Conservation (phyloP, 2,113 vertebrate species). For the Bettongia penicillata region DNA sequence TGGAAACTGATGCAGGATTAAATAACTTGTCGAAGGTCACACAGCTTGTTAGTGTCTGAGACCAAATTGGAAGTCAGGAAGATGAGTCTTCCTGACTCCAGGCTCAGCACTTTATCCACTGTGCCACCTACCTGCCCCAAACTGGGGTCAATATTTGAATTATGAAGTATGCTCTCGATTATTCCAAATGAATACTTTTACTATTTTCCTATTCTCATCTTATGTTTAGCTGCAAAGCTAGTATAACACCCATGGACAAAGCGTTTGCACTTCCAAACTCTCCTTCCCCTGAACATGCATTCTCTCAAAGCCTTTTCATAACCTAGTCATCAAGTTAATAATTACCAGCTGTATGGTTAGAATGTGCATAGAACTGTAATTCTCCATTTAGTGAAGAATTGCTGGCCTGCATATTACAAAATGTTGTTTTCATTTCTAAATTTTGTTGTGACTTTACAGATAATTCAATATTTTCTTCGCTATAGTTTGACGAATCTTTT, state of each 20-base stretch:
- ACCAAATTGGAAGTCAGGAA: background rate
- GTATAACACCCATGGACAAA: background rate
- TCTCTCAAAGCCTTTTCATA: background rate
- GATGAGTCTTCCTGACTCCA: background rate
- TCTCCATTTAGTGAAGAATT: background rate
- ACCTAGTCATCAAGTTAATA: background rate
- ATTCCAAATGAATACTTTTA: background rate
- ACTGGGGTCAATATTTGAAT: background rate
- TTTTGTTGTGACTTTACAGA: background rate
- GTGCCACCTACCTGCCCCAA: background rate
- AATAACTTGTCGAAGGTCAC: background rate
- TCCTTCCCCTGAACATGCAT: background rate
- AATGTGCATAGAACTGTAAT: background rate
- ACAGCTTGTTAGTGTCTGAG: background rate
- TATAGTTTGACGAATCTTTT: background rate
- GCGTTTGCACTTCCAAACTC: background rate
- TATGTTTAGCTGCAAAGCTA: background rate
- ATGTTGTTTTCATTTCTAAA: background rate
- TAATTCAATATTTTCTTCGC: background rate
- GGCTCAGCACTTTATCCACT: background rate
- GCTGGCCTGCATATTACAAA: background rate
- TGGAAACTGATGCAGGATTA: background rate
- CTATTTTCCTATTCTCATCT: background rate
- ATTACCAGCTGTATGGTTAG: background rate
- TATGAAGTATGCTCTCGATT: background rate